A percentile compares a stretch with the other conserved stretches of the same genome.
Evolutionary conservation across 2,888 invertebrate species (phyloP).

Genomic region (Orthosia cruda): DNA sequence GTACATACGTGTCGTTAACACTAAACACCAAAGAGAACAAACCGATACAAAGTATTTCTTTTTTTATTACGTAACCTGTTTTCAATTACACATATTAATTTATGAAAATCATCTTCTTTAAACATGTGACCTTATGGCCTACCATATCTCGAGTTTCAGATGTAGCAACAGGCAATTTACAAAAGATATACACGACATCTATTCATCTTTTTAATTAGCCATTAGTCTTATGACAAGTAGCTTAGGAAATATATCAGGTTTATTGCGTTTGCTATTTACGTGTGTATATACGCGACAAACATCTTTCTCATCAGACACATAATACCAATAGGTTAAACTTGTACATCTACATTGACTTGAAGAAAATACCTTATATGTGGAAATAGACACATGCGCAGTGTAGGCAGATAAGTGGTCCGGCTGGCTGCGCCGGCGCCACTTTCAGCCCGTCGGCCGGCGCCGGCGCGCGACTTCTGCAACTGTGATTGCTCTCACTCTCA

Average conservation of each 20-base stretch:
- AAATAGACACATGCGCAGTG: slow-evolving; percentile 53
- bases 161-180: slow-evolving; percentile 42
- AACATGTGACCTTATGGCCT: slow-evolving; percentile 23
- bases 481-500: slow-evolving; percentile 68
- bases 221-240: slow-evolving; percentile 43
- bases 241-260: slow-evolving; percentile 56
- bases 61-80: slow-evolving; percentile 20
- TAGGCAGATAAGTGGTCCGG: slow-evolving; percentile 61
- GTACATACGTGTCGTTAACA: neutral
- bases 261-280: slow-evolving; percentile 18
- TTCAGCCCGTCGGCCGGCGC: slow-evolving; percentile 58
- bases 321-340: slow-evolving; percentile 5
- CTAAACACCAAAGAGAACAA: neutral
- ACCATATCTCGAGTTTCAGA: slow-evolving; percentile 33
- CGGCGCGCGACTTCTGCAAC: slow-evolving; percentile 46
- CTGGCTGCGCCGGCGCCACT: slow-evolving; percentile 59
- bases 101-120: slow-evolving; percentile 42
- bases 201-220: slow-evolving; percentile 56
- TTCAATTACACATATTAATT: slow-evolving; percentile 26
- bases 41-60: neutral
- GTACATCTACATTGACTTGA: slow-evolving; percentile 20
- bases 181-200: slow-evolving; percentile 32
- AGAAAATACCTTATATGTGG: slow-evolving; percentile 42
- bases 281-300: slow-evolving; percentile 13
- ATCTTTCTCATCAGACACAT: neutral